A percentile compares a stretch with the other conserved stretches of the same genome.
These are phyloP conservation scores for Spheniscus mendiculus DNA, from an alignment of 2,113 vertebrate genomes.

Conservation along the genomic window DNA sequence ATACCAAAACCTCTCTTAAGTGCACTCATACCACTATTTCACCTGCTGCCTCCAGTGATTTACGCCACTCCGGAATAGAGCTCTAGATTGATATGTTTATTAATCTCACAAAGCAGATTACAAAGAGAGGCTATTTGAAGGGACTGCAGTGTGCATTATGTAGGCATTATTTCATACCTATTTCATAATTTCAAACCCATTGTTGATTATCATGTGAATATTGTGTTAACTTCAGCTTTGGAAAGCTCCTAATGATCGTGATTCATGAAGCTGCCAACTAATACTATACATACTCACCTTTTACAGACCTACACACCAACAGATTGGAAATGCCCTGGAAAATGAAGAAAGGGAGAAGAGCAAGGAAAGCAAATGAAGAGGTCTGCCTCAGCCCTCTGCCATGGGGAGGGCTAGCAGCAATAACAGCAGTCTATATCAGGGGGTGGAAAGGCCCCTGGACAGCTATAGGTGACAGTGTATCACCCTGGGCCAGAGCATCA, in stretches of 20 bases:
- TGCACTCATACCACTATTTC: background rate
- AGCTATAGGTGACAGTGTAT: background rate
- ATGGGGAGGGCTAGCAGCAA: background rate
- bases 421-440: fast-evolving
- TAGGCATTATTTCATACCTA: background rate
- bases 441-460: background rate
- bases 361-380: background rate
- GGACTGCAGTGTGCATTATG: background rate
- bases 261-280: background rate
- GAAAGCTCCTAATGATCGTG: background rate
- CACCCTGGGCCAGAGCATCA: background rate
- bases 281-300: background rate
- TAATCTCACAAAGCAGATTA: background rate
- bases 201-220: background rate
- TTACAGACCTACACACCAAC: background rate
- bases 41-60: background rate
- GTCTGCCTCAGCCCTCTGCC: background rate
- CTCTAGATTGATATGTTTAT: background rate
- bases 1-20: background rate
- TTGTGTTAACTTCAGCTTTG: background rate
- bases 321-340: background rate
- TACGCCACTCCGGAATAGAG: fast-evolving
- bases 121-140: background rate
- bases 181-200: background rate
- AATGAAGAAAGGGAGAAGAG: background rate